These are phyloP conservation scores for Centrocercus urophasianus DNA, from an alignment of 2,113 vertebrate species.

Conservation along the genomic window DNA sequence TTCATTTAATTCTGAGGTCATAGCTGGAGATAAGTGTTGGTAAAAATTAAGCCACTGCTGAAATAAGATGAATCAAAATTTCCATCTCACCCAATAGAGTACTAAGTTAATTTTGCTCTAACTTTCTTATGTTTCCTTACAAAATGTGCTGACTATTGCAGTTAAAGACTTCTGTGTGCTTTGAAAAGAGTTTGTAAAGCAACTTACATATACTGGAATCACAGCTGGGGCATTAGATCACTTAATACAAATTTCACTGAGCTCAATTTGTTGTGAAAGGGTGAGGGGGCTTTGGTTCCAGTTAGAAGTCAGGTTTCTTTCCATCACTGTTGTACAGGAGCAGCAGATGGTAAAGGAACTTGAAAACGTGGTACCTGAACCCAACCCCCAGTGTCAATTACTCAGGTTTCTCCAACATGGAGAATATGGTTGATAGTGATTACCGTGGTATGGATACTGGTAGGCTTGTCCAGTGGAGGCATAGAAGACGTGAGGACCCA, in stretches of 20 bases:
- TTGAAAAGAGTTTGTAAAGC: background rate
- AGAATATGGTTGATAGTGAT: background rate
- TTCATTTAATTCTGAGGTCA: background rate
- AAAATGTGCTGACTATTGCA: background rate
- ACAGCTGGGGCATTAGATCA: background rate
- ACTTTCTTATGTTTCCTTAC: background rate
- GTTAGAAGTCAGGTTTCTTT: background rate
- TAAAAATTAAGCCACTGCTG: background rate
- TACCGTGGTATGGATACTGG: slow-evolving; percentile 82
- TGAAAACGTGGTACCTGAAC: background rate
- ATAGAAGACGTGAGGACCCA: slow-evolving; percentile 77
- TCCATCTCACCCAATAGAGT: background rate
- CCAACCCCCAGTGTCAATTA: background rate
- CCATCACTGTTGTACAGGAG: background rate
- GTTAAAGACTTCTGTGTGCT: background rate
- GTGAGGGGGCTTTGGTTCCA: background rate
- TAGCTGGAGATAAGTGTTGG: background rate
- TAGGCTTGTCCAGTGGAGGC: slow-evolving; percentile 78
- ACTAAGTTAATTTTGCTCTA: background rate
- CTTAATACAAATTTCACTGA: background rate
- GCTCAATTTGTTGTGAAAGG: background rate
- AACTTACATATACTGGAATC: background rate
- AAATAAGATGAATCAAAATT: background rate
- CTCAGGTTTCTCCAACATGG: background rate
- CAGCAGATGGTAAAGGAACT: background rate